phyloP scores from a whole-genome alignment of 2,797 vertebrate genomes.

The Acanthiza pusilla region DNA sequence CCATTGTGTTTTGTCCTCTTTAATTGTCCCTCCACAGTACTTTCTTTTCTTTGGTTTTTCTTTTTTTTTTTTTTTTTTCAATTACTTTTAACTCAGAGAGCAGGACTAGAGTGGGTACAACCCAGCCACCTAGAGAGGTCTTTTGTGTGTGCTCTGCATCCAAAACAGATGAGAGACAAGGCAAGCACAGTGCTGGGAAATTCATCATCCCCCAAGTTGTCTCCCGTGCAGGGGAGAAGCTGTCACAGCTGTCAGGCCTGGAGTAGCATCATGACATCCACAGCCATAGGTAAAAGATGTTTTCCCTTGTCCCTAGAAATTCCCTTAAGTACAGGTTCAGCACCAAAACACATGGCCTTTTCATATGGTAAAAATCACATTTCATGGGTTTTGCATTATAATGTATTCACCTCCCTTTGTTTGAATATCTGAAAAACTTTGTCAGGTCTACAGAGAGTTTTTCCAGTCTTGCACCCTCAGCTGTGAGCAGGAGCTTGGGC shows the following conservation, averaged over 20 bases:
- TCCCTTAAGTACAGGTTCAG: background rate
- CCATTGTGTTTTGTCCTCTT: background rate
- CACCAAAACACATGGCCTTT: background rate
- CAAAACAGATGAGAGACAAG: background rate
- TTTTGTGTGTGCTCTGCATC: background rate
- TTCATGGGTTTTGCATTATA: background rate
- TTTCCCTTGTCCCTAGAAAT: background rate
- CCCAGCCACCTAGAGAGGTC: background rate
- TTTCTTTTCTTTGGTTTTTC: background rate
- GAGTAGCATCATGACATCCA: background rate
- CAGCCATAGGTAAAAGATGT: background rate
- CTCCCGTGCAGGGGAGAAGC: no score
- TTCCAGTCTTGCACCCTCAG: background rate
- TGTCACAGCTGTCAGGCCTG: background rate
- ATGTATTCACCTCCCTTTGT: background rate
- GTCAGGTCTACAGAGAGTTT: background rate
- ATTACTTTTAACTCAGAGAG: background rate
- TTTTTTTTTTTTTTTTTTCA: background rate
- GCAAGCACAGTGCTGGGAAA: background rate
- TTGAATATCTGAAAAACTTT: background rate
- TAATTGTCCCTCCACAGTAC: background rate
- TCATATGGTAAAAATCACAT: background rate
- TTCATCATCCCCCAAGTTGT: background rate
- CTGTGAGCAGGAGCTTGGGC: background rate
- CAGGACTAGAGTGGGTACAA: background rate